These are phyloP conservation scores for Acrocephalus kingi DNA, from an alignment of 2,113 vertebrate genomes.

Conservation along the genomic window DNA sequence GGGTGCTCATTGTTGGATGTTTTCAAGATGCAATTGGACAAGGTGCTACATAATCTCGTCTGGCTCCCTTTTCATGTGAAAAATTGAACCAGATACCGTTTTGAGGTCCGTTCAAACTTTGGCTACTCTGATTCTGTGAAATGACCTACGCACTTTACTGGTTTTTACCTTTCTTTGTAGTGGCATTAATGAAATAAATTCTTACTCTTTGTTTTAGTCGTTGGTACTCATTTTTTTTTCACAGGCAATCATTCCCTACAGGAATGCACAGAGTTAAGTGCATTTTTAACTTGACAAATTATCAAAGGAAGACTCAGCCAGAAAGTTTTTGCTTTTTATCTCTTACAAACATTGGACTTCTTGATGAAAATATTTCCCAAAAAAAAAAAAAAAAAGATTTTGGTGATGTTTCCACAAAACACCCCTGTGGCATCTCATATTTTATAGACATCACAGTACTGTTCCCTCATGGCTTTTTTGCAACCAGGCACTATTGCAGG, in stretches of 20 bases:
- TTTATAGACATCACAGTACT: neutral
- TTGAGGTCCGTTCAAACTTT: neutral
- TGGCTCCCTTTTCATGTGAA: neutral
- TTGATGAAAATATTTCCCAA: neutral
- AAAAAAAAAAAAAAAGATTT: neutral
- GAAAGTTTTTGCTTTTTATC: neutral
- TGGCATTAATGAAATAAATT: neutral
- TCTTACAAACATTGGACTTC: neutral
- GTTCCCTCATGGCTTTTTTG: neutral
- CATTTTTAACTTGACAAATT: neutral
- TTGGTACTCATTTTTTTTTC: neutral
- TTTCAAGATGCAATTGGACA: neutral
- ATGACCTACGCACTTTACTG: neutral
- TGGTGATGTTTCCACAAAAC: neutral
- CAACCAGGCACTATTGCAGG: neutral
- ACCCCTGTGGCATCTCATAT: accelerated
- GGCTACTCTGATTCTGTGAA: neutral
- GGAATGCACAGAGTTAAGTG: accelerated
- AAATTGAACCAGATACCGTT: neutral
- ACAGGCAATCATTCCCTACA: neutral
- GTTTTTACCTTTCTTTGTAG: neutral
- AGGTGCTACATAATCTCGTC: neutral
- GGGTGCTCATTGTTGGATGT: neutral
- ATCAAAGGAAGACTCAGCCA: neutral
- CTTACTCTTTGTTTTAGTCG: neutral